Conservation (phyloP, 1,140 invertebrate genomes). For the Zophobas atratus region DNA sequence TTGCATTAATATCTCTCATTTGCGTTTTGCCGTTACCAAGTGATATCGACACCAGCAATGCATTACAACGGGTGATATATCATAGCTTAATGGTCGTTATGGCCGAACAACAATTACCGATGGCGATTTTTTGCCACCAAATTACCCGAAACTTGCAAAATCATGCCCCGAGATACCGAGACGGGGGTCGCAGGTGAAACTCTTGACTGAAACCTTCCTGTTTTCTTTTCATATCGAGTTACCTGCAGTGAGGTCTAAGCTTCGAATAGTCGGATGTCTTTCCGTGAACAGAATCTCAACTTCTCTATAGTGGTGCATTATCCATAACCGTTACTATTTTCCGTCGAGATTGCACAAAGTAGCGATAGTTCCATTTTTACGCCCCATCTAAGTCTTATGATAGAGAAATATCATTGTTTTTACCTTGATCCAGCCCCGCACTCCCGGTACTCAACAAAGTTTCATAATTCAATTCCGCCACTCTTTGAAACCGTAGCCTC, state of each 20-base stretch:
- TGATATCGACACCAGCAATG: conserved; percentile 53
- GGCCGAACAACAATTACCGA: conserved; percentile 49
- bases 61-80: conserved; percentile 52
- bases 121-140: conserved; percentile 8
- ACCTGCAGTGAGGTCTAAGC: neutral
- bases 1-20: conserved; percentile 56
- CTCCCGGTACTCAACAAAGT: conserved; percentile 15
- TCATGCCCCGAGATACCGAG: neutral
- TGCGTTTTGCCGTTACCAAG: conserved; percentile 55
- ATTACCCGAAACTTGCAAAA: neutral
- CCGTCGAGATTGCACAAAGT: no score
- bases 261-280: no score
- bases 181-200: no score
- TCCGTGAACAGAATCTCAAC: no score
- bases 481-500: conserved; percentile 14
- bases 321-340: no score
- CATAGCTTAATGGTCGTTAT: conserved; percentile 48
- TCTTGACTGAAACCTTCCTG: neutral
- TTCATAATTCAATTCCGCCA: conserved; percentile 5
- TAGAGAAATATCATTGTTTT: no score
- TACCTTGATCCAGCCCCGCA: neutral
- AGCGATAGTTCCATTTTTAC: neutral
- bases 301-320: no score
- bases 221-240: neutral
- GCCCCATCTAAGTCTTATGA: no score